Evolutionary conservation across 1,140 invertebrate genomes (phyloP).

Genomic region (Notospermus geniculatus): DNA sequence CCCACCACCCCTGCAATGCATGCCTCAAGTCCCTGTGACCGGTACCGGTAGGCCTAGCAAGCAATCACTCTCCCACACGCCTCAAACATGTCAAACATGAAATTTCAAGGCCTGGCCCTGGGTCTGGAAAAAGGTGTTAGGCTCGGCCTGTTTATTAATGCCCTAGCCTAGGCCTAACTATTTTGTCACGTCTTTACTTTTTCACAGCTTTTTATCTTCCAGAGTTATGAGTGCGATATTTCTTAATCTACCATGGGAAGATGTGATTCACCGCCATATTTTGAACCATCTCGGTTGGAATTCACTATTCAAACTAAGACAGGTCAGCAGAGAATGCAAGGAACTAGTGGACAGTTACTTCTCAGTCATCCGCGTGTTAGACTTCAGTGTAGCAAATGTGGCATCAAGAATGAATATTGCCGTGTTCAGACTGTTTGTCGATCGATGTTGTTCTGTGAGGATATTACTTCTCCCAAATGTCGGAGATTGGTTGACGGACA

Average conservation of each 20-base stretch:
- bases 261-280: constrained; percentile 37
- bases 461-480: constrained; percentile 42
- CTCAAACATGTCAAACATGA: too few relatives aligned
- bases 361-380: constrained; percentile 25
- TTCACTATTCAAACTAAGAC: constrained; percentile 33
- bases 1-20: too few relatives aligned
- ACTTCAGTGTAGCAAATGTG: constrained; percentile 24
- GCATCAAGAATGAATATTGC: constrained; percentile 26
- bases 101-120: too few relatives aligned
- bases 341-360: constrained; percentile 36
- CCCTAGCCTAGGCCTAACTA: too few relatives aligned
- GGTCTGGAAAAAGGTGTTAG: too few relatives aligned
- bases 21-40: too few relatives aligned
- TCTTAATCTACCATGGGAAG: constrained; percentile 43
- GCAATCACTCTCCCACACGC: too few relatives aligned
- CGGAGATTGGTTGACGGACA: constrained; percentile 48
- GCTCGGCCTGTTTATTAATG: too few relatives aligned
- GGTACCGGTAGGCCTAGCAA: too few relatives aligned
- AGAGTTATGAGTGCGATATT: constrained; percentile 20
- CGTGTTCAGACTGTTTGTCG: constrained; percentile 36
- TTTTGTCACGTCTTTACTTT: too few relatives aligned
- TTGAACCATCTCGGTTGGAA: constrained; percentile 30
- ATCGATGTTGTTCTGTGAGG: constrained; percentile 27
- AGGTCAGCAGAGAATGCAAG: constrained; percentile 23
- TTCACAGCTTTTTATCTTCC: too few relatives aligned